phyloP scores from a whole-genome alignment of 2,113 vertebrate genomes.

The Dunckerocampus dactyliophorus region DNA sequence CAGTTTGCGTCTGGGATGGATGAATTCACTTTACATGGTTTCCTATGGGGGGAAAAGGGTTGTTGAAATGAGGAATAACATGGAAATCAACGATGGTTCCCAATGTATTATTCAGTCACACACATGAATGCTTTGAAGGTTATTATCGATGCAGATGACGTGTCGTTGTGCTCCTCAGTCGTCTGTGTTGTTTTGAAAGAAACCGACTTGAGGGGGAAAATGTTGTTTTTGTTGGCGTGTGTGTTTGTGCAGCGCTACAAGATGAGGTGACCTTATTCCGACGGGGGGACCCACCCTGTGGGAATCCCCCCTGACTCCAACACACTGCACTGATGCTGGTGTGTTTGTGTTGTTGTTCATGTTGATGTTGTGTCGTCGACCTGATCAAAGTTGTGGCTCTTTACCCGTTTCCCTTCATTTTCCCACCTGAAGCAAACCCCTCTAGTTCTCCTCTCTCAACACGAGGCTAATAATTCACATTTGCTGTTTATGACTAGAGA shows the following conservation, averaged over 20 bases:
- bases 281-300: constrained; percentile 1
- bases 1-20: no score
- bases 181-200: neutral
- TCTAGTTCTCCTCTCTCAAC: neutral
- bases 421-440: neutral
- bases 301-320: constrained; percentile 8
- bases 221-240: constrained; percentile 2
- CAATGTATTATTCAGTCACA: neutral
- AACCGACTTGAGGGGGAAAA: neutral
- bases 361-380: neutral
- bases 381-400: neutral
- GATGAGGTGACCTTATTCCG: neutral
- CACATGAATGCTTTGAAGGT: neutral
- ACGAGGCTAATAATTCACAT: no score
- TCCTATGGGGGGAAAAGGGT: neutral
- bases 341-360: neutral
- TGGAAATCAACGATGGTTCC: neutral
- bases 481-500: no score
- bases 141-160: no score
- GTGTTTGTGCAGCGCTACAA: neutral
- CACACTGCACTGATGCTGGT: constrained; percentile 1
- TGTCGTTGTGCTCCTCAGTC: neutral
- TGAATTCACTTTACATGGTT: neutral
- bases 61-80: neutral
- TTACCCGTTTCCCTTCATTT: neutral